A percentile compares a stretch with the other conserved stretches of the same genome.
Evolutionary conservation across 1,140 invertebrate genomes (phyloP).

Genomic region (Leptinotarsa defecta): DNA sequence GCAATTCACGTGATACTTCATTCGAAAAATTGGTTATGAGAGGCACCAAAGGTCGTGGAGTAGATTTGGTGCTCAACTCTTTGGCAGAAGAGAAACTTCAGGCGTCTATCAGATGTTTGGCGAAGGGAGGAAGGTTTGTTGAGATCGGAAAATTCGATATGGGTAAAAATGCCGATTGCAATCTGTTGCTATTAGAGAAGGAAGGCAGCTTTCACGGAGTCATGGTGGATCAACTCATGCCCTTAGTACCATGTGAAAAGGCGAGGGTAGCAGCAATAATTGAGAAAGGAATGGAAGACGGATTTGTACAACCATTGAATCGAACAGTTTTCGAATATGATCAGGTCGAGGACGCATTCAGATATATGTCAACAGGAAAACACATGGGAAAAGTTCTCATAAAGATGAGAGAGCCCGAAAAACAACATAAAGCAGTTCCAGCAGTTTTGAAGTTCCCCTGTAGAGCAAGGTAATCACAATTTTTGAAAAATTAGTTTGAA

Average conservation of each 20-base stretch:
- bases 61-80: conserved; percentile 72
- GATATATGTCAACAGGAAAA: conserved; percentile 81
- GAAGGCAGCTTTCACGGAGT: conserved; percentile 89
- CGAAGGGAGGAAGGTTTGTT: conserved; percentile 68
- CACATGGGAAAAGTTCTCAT: conserved; percentile 85
- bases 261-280: conserved; percentile 64
- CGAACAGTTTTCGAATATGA: conserved; percentile 64
- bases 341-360: conserved; percentile 69
- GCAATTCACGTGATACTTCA: conserved; percentile 66
- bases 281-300: conserved; percentile 57
- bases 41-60: conserved; percentile 66
- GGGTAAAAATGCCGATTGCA: conserved; percentile 66
- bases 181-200: conserved; percentile 77
- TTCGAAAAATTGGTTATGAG: conserved; percentile 65
- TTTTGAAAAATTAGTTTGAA: neutral
- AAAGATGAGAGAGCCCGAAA: conserved; percentile 66
- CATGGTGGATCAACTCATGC: conserved; percentile 78
- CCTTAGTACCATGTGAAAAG: conserved; percentile 49
- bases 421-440: neutral
- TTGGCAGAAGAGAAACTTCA: conserved; percentile 70
- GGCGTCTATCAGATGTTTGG: conserved; percentile 79
- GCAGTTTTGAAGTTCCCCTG: neutral
- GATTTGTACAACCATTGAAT: conserved; percentile 63
- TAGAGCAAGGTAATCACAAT: neutral
- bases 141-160: conserved; percentile 82